Evolutionary conservation across 2,888 invertebrate species (phyloP).

Genomic region (Drosophila pegasa): DNA sequence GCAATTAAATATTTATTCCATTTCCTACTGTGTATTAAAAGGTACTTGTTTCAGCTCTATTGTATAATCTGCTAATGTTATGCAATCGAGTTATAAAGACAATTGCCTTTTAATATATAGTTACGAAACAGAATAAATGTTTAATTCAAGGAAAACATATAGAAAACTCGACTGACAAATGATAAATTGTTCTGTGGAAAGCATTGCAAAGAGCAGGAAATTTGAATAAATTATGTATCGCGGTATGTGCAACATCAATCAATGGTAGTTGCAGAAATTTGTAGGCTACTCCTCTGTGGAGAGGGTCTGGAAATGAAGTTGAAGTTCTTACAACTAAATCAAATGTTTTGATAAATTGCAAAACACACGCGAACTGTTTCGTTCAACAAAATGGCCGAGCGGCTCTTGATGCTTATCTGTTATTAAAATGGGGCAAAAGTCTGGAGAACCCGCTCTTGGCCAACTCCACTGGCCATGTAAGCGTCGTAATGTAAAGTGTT

Average conservation of each 20-base stretch:
- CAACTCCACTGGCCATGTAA: slow-evolving; percentile 3
- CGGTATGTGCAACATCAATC: not conserved
- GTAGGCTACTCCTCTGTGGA: slow-evolving; percentile 7
- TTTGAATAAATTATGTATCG: slow-evolving; percentile 19
- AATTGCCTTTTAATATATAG: not conserved
- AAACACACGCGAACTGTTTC: slow-evolving; percentile 65
- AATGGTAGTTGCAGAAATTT: slow-evolving; percentile 14
- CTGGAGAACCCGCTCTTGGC: slow-evolving; percentile 8
- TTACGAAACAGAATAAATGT: not conserved
- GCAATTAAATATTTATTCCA: no score
- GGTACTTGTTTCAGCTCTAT: no score
- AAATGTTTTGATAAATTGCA: slow-evolving; percentile 76
- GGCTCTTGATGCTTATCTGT: slow-evolving; percentile 65
- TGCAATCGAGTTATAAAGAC: no score
- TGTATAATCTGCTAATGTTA: no score
- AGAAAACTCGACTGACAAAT: not conserved
- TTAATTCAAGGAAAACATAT: not conserved
- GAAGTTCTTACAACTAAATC: slow-evolving; percentile 74
- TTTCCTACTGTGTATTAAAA: no score
- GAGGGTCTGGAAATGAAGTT: slow-evolving; percentile 57
- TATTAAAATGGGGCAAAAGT: slow-evolving; percentile 63
- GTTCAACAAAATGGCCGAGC: slow-evolving; percentile 71
- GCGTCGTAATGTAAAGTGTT: slow-evolving; percentile 2
- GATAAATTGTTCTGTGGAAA: not conserved
- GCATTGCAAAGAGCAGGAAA: not conserved